Base-by-base conservation (phyloP, 2,797 vertebrate genomes). In the Typhlichthys subterraneus region DNA sequence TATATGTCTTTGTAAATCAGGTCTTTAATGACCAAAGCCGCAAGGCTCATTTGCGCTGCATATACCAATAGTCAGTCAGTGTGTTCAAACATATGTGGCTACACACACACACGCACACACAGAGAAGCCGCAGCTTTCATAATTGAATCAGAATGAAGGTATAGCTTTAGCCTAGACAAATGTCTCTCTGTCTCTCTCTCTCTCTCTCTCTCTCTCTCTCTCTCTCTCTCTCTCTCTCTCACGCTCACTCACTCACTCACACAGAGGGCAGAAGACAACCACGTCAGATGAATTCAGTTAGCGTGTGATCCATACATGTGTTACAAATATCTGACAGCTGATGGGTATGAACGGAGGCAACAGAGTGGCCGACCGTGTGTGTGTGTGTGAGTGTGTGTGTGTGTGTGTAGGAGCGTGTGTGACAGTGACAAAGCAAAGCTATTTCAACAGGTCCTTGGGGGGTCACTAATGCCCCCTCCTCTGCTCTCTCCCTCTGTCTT, bases 251-350 rank as follows among this genome's bases (percentile, higher is more conserved):
- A 65, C 14, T 38, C 51, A 45, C 33, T 62, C 54, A 63, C 45
- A 58, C 17, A 73, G 48, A 60, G 58, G 12, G 48, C 12, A 56
- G 56, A 52, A 51, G 61, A 59, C 68, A 72, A 84, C 78, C 72
- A 75, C 62, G 12, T 49, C 4, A 56, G 48, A 65, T 72, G 83
- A 80, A 87, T 82, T 85, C 80, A 63, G 64, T 12, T 51, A 59
- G 72, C 83, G 64, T 70, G 57, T 84, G 83, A 87, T 89, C 79
- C 78, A 87, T 87, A 79, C 72, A 46, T 75, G 76, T 85, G 75
- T 69, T 79, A 73, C 75, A 51, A 75, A 75, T 67, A 86, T 82
- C 65, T 87, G 80, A 86, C 88, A 90, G 80, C 71, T 88, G 85
- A 86, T 81, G 79, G 74, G 70, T 82, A 74, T 85, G 78, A 77